Evolutionary conservation across 1,140 invertebrate species (phyloP), one percentile per base, ranked within the genome.

Genomic region (Drosophila grimshawi): DNA sequence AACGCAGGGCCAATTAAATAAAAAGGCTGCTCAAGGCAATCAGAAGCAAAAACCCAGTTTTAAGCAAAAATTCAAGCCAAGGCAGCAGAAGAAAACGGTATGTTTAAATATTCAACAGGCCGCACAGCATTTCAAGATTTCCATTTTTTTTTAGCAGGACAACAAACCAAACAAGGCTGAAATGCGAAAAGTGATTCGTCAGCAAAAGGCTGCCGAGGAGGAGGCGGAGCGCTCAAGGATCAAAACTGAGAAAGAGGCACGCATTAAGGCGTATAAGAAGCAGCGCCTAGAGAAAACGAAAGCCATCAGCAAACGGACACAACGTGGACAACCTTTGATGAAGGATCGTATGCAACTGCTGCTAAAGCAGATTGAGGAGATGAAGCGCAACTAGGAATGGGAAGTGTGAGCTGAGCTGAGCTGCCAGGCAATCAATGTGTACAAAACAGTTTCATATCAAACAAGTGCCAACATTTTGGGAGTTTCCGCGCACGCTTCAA

Each of bases 341-440:
- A 92, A 92, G 56, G 88, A 92, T 80, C 90, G 91, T 5, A 92
- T 92, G 88, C 83, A 92, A 63, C 53, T 91, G 30, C 57, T 92
- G 19, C 63, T 92, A 0, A 92, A 92, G 49, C 90, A 92, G 61
- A 92, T 92, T n/a, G 88, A 92, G 66, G 88, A 92, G 60, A 83
- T 91, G 79, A 92, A 92, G 35, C 76, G 67, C 10, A 74, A 51
- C 74, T 32, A n/a, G 48, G 35, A 4, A 29, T 43, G 39, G 7
- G 32, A 6, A 5, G n/a, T 52, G 32, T 1, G 30, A 6, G 32
- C n/a, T 19, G 8, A 56, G 63, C 55, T 68, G 5, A 33, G 39
- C 19, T 19, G 19, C 19, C 19, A 75, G 60, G 51, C 39, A 46
- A 48, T 68, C 55, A 43, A 19, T 43, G 19, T 19, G 3, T 4